Base-by-base conservation (phyloP, 2,888 invertebrate species). In the Tuberolachnus salignus region DNA sequence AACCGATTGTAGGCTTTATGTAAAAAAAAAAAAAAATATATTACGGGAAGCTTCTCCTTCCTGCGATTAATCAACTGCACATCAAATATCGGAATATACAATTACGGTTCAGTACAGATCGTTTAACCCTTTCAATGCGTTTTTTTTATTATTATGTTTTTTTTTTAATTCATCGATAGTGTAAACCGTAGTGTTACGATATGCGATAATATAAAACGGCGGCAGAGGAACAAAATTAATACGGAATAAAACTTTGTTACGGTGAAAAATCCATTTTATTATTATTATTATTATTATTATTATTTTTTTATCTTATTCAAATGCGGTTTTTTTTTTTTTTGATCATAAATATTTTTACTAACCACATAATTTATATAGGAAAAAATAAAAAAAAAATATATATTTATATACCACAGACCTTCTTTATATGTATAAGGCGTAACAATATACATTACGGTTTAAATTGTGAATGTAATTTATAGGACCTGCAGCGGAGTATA, bases 381-480 rank as follows among this genome's bases (percentile, higher is more conserved):
- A 34, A 34, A 34, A 34, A 34, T 4, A 34, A 34, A 6, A 4
- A 34, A 4, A 34, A 4, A 34, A 4, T 34, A 34, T 6, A 34
- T 34, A 34, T 4, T 34, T 34, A 57, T 71, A 57, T 46, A 71
- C 71, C 16, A 46, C 14, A 59, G 49, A 59, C 46, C 71, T 59
- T 71, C 70, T 71, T 44, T 57, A 26, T 57, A 59, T 13, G 42
- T 42, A 71, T 59, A 71, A 23, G 46, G 26, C 46, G 46, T 59
- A 59, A 49, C 59, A 59, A 59, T 71, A 59, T 71, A 49, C 46
- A 71, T 71, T 71, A 71, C 21, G 59, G 46, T 59, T 26, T 59
- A 59, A 46, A 71, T 59, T 49, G 71, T 59, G 26, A 71, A 59
- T n/a, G 46, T 71, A 71, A 71, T 71, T 71, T 71, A 71, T 71